A percentile compares a stretch with the other conserved stretches of the same genome.
Evolutionary conservation across 1,140 invertebrate genomes (phyloP).

Genomic region (Drosophila takahashii): DNA sequence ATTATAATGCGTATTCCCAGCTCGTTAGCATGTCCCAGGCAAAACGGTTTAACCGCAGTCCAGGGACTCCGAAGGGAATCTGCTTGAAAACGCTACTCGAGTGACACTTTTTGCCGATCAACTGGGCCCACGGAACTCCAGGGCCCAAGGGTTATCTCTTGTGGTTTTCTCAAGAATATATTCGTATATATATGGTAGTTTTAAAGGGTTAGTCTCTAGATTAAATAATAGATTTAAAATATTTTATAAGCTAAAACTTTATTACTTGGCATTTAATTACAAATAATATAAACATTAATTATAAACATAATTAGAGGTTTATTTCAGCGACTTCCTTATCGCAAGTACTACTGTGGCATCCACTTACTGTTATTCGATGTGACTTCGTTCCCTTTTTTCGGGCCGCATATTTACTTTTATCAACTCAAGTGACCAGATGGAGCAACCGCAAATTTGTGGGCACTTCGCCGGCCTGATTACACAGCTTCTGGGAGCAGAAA

Average conservation of each 20-base stretch:
- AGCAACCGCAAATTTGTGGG: slow-evolving; percentile 46
- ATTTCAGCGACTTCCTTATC: slow-evolving; percentile 18
- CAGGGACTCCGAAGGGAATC: slow-evolving; percentile 9
- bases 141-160: not conserved
- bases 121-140: no score
- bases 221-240: no score
- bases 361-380: slow-evolving; percentile 10
- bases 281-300: no score
- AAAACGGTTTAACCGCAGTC: slow-evolving; percentile 42
- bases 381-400: not conserved
- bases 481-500: slow-evolving; percentile 19
- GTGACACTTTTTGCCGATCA: slow-evolving; percentile 19
- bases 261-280: no score
- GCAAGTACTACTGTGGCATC: slow-evolving; percentile 22
- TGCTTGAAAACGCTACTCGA: slow-evolving; percentile 22
- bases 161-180: not conserved
- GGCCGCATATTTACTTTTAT: slow-evolving; percentile 16
- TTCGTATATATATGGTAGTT: not conserved
- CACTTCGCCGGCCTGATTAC: slow-evolving; percentile 29
- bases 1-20: slow-evolving; percentile 17
- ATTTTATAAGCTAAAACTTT: no score
- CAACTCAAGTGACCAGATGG: slow-evolving; percentile 38
- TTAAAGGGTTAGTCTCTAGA: not conserved
- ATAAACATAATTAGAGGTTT: no score
- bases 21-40: slow-evolving; percentile 25